These are phyloP conservation scores for Harpagoxenus sublaevis DNA, from an alignment of 2,888 invertebrate species.

Conservation along the genomic window DNA sequence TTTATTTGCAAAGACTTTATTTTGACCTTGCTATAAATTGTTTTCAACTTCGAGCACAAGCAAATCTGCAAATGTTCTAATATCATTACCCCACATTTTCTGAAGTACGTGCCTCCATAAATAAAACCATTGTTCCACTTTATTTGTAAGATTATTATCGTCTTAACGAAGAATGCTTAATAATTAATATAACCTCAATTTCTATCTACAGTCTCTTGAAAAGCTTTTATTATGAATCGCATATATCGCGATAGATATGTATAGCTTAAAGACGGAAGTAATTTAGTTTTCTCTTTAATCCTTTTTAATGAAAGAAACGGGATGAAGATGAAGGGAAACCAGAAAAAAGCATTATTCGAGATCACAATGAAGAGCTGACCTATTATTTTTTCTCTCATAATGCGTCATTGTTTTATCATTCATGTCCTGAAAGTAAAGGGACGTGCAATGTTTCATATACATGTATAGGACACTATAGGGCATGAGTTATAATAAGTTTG, in stretches of 20 bases:
- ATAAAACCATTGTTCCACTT: not conserved
- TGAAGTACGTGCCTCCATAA: not conserved
- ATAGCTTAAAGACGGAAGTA: conserved; percentile 41
- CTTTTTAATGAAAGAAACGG: conserved; percentile 9
- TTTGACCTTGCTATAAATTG: not conserved
- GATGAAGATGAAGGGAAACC: not conserved
- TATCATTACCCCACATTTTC: not conserved
- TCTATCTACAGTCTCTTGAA: not conserved
- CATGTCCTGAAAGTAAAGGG: not conserved
- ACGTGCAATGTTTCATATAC: not conserved
- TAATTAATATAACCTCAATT: conserved; percentile 19
- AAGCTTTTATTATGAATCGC: not conserved
- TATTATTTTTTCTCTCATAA: conserved; percentile 44
- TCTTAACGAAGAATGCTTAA: not conserved
- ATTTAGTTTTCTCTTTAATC: conserved; percentile 25
- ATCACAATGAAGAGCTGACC: conserved; percentile 37
- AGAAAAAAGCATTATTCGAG: conserved; percentile 23
- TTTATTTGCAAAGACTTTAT: not conserved
- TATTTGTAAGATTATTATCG: not conserved
- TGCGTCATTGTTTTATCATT: conserved; percentile 38
- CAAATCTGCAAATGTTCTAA: not conserved
- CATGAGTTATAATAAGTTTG: not conserved
- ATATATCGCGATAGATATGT: not conserved
- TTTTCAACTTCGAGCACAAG: not conserved
- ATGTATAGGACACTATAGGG: not conserved